phyloP scores from a whole-genome alignment of 2,113 vertebrate species.

The Pachyramphus minor region DNA sequence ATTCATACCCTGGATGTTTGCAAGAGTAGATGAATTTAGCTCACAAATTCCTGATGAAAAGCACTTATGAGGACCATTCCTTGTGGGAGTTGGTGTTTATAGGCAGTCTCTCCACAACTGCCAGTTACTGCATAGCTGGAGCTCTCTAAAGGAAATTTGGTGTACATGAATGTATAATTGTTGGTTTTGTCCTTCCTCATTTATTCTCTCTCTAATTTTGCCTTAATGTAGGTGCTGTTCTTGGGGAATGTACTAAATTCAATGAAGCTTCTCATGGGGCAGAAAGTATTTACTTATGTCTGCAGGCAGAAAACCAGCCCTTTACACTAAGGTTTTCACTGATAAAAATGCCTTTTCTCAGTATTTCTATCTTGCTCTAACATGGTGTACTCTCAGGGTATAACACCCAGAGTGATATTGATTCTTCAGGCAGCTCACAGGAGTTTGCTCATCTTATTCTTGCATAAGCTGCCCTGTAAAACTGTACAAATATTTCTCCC shows the following conservation, averaged over 20 bases:
- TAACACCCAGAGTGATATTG: accelerated
- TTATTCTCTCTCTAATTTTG: background rate
- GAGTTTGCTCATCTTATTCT: background rate
- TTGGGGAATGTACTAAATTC: background rate
- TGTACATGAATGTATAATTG: background rate
- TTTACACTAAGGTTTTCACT: background rate
- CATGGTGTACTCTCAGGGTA: background rate
- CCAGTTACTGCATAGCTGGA: background rate
- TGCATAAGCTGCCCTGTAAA: background rate
- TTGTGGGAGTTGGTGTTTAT: background rate
- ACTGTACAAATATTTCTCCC: background rate
- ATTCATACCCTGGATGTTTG: background rate
- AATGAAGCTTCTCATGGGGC: background rate
- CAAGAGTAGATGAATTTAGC: background rate
- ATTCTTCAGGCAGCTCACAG: background rate
- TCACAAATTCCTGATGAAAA: background rate
- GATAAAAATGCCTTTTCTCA: background rate
- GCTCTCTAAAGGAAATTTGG: background rate
- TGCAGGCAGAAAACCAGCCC: background rate
- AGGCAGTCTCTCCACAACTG: background rate
- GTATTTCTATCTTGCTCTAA: background rate
- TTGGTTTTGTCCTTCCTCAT: background rate
- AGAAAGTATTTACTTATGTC: background rate
- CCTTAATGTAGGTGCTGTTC: background rate
- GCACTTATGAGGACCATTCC: accelerated